phyloP scores from a whole-genome alignment of 2,888 invertebrate species.

The Harmothoe impar region DNA sequence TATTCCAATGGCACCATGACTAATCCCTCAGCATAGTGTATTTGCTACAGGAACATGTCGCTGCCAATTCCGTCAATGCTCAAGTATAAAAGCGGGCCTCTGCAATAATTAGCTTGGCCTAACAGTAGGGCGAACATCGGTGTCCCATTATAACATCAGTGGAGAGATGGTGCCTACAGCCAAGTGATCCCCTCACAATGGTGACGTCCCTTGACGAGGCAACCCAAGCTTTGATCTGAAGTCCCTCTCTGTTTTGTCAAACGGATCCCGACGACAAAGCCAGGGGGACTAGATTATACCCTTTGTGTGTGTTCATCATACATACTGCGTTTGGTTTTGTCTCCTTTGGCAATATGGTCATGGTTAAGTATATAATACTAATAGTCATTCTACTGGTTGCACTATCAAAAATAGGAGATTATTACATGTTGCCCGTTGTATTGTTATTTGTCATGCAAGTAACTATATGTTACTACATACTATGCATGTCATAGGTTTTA shows the following conservation, averaged over 20 bases:
- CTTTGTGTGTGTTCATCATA: not conserved
- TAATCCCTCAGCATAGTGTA: constrained; percentile 5
- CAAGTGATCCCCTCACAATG: constrained; percentile 35
- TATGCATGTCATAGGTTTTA: too few species aligned
- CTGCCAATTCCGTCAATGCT: not conserved
- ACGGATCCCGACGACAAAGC: constrained; percentile 5
- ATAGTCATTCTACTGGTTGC: too few species aligned
- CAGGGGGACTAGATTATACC: constrained; percentile 1
- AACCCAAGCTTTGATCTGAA: constrained; percentile 1
- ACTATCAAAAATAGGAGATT: too few species aligned
- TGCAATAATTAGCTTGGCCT: constrained; percentile 13
- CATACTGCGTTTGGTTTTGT: not conserved
- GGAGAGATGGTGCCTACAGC: not conserved
- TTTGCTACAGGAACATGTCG: constrained; percentile 29
- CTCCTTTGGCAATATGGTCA: not conserved
- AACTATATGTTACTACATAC: too few species aligned
- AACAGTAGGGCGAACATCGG: constrained; percentile 2
- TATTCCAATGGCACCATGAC: not conserved
- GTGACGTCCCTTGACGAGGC: constrained; percentile 34
- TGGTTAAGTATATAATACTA: too few species aligned
- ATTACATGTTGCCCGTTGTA: too few species aligned
- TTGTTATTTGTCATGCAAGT: too few species aligned
- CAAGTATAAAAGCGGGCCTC: not conserved
- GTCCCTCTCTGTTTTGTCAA: constrained; percentile 35
- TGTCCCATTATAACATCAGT: constrained; percentile 28